These are phyloP conservation scores for Anarhynchus alexandrinus DNA, from an alignment of 2,113 vertebrate genomes.

Conservation along the genomic window DNA sequence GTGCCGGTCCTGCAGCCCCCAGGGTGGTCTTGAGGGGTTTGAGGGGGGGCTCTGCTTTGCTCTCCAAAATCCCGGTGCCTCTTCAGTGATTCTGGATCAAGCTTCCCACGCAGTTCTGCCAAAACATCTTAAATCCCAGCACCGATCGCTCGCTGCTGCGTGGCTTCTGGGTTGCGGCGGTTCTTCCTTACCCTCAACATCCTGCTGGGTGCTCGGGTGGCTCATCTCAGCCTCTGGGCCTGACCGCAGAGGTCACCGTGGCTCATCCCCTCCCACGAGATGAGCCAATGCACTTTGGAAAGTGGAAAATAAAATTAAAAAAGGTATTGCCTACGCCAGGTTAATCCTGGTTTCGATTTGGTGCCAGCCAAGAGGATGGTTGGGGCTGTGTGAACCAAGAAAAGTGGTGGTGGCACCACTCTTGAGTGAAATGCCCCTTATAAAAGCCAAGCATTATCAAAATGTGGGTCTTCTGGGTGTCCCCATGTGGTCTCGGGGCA, in stretches of 20 bases:
- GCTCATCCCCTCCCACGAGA: fast-evolving
- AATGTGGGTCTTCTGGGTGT: neutral
- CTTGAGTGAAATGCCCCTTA: neutral
- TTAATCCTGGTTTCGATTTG: neutral
- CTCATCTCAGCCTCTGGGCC: neutral
- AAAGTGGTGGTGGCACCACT: neutral
- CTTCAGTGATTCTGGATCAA: neutral
- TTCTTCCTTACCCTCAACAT: neutral
- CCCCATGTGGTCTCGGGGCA: fast-evolving
- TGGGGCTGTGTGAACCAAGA: neutral
- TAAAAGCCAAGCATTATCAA: neutral
- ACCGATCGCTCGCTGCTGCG: neutral
- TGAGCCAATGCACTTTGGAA: neutral
- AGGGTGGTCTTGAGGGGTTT: neutral
- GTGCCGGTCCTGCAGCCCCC: neutral
- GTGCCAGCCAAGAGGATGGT: fast-evolving
- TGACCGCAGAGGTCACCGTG: fast-evolving
- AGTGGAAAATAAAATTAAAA: neutral
- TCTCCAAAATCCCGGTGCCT: neutral
- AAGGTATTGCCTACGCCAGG: fast-evolving
- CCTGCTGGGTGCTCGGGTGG: fast-evolving
- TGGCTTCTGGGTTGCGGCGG: neutral
- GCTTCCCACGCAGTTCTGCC: neutral
- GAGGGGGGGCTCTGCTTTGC: neutral
- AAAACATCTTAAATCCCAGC: neutral